These are phyloP conservation scores for Sycobia sp. DNA, from an alignment of 1,140 invertebrate species.

Conservation along the genomic window DNA sequence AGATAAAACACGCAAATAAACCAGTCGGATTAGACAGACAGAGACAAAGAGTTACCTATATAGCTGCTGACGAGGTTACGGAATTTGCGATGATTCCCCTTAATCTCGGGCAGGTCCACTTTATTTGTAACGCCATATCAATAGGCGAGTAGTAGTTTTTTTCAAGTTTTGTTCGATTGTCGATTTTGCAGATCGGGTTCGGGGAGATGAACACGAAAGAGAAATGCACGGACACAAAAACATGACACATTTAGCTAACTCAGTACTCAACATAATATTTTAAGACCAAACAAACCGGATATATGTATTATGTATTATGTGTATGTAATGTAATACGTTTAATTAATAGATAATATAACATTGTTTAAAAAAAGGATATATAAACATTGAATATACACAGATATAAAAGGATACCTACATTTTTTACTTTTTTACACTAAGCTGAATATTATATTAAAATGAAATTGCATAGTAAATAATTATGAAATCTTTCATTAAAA, in stretches of 20 bases:
- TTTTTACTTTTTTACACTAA: neutral
- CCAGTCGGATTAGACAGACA: conserved; percentile 46
- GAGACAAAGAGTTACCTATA: conserved; percentile 79
- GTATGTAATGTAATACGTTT: neutral
- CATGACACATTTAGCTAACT: conserved; percentile 58
- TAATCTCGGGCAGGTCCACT: conserved; percentile 97
- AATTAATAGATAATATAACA: neutral
- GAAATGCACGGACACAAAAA: conserved; percentile 62
- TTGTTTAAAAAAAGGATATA: too few species aligned
- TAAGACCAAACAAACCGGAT: conserved; percentile 1
- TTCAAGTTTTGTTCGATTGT: conserved; percentile 51
- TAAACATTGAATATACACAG: too few species aligned
- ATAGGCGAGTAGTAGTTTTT: conserved; percentile 44
- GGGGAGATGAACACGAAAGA: conserved; percentile 58
- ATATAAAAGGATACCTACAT: too few species aligned
- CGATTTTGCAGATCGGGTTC: conserved; percentile 53
- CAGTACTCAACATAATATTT: conserved; percentile 41
- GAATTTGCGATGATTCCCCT: conserved; percentile 97
- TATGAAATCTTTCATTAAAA: neutral
- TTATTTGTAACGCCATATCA: conserved; percentile 36
- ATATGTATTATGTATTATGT: conserved; percentile 3
- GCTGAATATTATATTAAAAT: neutral
- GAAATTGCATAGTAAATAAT: neutral
- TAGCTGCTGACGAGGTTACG: conserved; percentile 95
- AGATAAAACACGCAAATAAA: conserved; percentile 42